Percentiles rank a stretch among this genome's conserved stretches.
These are phyloP conservation scores for Hydrotaea diabolus DNA, from an alignment of 2,888 invertebrate species.

Conservation along the genomic window DNA sequence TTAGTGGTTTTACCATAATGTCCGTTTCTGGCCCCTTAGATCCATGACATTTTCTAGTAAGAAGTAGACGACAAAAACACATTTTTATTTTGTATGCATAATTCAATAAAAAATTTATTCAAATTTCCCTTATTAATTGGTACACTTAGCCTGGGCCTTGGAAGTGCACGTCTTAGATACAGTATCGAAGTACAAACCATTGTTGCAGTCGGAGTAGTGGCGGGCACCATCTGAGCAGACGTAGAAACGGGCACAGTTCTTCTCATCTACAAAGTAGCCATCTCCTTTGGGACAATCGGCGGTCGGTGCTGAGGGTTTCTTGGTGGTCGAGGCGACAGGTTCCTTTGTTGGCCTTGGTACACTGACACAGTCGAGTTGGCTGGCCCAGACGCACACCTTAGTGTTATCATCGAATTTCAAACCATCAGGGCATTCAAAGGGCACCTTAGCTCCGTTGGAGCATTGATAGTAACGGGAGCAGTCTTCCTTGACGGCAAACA, in stretches of 20 bases:
- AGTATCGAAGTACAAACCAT: conserved; percentile 45
- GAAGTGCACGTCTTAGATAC: conserved; percentile 9
- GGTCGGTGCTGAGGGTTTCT: not conserved
- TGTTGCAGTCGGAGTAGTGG: conserved; percentile 38
- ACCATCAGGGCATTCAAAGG: conserved; percentile 36
- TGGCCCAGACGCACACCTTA: conserved; percentile 40
- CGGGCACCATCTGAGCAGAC: conserved; percentile 25
- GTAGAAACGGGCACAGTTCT: conserved; percentile 42
- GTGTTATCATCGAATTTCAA: conserved; percentile 37
- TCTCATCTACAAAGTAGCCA: conserved; percentile 24
- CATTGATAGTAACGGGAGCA: conserved; percentile 46
- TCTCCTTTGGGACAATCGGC: not conserved
- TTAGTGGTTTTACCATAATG: too few relatives aligned
- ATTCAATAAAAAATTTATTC: too few relatives aligned
- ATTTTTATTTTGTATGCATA: too few relatives aligned
- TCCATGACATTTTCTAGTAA: too few relatives aligned
- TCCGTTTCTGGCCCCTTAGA: too few relatives aligned
- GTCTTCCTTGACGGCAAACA: conserved; percentile 9
- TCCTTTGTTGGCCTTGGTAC: not conserved
- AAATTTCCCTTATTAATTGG: not conserved
- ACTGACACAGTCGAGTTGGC: not conserved
- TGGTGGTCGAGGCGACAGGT: not conserved
- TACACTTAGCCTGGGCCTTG: not conserved
- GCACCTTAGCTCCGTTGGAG: not conserved
- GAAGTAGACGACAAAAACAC: too few relatives aligned